Base-by-base conservation (phyloP, 2,888 invertebrate species). In the Drosophila formosana region DNA sequence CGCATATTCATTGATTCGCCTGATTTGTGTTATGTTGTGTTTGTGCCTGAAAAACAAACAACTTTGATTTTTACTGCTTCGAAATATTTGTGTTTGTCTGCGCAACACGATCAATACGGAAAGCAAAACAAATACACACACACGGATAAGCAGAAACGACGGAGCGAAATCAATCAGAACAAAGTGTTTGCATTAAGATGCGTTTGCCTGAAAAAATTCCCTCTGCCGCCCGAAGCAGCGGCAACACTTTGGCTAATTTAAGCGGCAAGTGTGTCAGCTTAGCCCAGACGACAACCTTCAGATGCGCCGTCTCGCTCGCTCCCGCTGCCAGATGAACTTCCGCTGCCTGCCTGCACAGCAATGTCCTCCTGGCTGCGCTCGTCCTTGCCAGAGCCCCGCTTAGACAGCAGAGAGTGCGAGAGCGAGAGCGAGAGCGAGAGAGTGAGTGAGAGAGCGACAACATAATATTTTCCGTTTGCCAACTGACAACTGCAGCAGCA, bases 391-490 rank as follows among this genome's bases (percentile, higher is more conserved):
- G 46, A 64, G 60, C 43, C 73, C 43, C 73, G 56, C 43, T 67
- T 68, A 66, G 75, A 4, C 1, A 28, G 79, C 75, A 57, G 23
- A 23, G 41, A 18, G 18, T n/a, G n/a, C n/a, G n/a, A 18, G 18
- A 18, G 18, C 18, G 18, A 18, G 18, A 18, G 18, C 18, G 18
- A 75, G 49, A n/a, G 55, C 69, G 23, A 23, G 41, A 18, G 18
- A n/a, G n/a, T n/a, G n/a, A 18, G 18, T 1, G 18, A 1, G 18
- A 18, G 18, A 18, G 18, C 18, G 18, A 75, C 55, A 66, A 67
- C 80, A 71, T 84, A 82, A 82, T 85, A 85, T 80, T 82, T 82
- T 82, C 85, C 82, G 85, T 69, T 73, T 72, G 61, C 60, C 68
- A 66, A 56, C 64, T 78, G 76, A 62, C 76, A 74, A 61, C 65